Percentiles rank a stretch among this genome's conserved stretches.
Evolutionary conservation across 1,140 invertebrate genomes (phyloP).

Genomic region (Pseudomyrmex cubaensis): DNA sequence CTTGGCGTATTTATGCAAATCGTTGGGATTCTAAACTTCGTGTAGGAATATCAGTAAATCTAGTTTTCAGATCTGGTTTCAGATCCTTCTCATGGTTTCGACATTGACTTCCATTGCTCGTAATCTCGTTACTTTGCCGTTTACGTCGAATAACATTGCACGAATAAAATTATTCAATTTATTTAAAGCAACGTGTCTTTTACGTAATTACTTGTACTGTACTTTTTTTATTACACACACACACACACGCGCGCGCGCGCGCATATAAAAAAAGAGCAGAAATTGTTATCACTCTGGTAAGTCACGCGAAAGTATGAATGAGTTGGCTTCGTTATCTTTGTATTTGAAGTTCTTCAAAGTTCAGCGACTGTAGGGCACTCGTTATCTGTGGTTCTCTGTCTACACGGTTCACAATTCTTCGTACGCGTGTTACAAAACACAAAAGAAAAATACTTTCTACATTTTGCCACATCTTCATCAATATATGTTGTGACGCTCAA

Average conservation of each 20-base stretch:
- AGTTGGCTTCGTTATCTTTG: constrained; percentile 65
- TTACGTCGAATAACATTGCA: neutral
- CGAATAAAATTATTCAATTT: neutral
- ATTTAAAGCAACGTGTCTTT: neutral
- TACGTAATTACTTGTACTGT: neutral
- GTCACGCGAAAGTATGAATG: constrained; percentile 35
- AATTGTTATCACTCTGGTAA: neutral
- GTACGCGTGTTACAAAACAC: neutral
- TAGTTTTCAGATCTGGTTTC: constrained; percentile 31
- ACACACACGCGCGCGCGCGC: no score
- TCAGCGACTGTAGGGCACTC: constrained; percentile 71
- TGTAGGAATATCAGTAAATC: constrained; percentile 50
- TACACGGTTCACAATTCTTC: constrained; percentile 54
- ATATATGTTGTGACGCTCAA: no score
- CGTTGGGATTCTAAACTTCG: constrained; percentile 27
- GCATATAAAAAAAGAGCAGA: no score
- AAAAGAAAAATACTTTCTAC: neutral
- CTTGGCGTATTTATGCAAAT: constrained; percentile 2
- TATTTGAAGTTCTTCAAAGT: constrained; percentile 62
- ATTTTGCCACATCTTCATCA: neutral
- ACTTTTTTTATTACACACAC: neutral
- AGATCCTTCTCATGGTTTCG: constrained; percentile 12
- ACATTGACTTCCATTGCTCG: constrained; percentile 33
- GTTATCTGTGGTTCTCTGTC: constrained; percentile 65
- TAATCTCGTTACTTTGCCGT: neutral